Evolutionary conservation across 2,888 invertebrate species (phyloP), one percentile per base, ranked within the genome.

Genomic region (Spialia ferax): DNA sequence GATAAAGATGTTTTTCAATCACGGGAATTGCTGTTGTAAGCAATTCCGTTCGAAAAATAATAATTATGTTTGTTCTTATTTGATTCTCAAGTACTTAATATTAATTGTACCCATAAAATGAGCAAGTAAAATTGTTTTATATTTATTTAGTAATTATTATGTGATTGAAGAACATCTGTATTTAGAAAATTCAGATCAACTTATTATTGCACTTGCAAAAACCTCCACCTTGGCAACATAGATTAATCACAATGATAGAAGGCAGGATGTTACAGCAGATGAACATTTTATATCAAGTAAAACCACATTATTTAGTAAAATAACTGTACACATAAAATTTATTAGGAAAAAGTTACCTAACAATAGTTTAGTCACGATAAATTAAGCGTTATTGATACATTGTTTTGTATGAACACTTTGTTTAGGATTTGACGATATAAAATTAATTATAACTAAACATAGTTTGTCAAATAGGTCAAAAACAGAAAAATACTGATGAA

Each of bases 1-100:
- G n/a, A 8, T 11, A 11, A 50, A 23, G 20, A 57, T 13, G 42
- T 66, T 62, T 64, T 65, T 66, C 60, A 70, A 70, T 68, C 70
- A 65, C 59, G 7, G 11, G 13, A 52, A n/a, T 13, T 23, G 10
- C 10, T 10, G 7, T 45, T 11, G 7, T 11, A 50, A 22, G 0
- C 0, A 22, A 50, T 22, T 50, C 3, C 3, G 2, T 20, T 18
- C 20, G 11, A 50, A 22, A 22, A 48, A 1, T n/a, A 15, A n/a
- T 4, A n/a, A 42, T n/a, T n/a, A 42, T 42, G 10, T 10, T 10
- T 10, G 1, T 32, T 11, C 1, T 32, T 32, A 1, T n/a, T n/a
- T n/a, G n/a, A n/a, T n/a, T n/a, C n/a, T n/a, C n/a, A n/a, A n/a
- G n/a, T n/a, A n/a, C n/a, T n/a, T n/a, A n/a, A n/a, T n/a, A n/a